A percentile compares a stretch with the other conserved stretches of the same genome.
These are phyloP conservation scores for Crypturellus tataupa DNA, from an alignment of 2,797 vertebrate species.

Conservation along the genomic window DNA sequence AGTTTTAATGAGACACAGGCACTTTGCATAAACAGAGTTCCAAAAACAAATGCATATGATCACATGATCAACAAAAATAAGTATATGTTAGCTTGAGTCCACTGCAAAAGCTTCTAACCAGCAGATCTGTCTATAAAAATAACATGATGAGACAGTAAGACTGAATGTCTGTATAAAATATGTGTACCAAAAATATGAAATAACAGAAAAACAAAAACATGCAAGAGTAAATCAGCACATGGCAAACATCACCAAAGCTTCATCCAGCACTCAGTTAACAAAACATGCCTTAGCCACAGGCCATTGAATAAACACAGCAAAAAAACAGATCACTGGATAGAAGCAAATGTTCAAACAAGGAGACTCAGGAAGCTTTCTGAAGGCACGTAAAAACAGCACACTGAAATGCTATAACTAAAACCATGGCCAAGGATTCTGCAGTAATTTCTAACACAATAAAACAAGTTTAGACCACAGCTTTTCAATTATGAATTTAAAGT, in stretches of 20 bases:
- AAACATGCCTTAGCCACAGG: slow-evolving; percentile 54
- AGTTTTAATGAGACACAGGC: not conserved
- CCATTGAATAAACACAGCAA: slow-evolving; percentile 65
- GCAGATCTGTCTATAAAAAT: not conserved
- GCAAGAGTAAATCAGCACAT: not conserved
- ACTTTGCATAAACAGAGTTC: not conserved
- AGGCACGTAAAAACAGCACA: slow-evolving; percentile 2
- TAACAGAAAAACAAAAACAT: not conserved
- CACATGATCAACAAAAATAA: not conserved
- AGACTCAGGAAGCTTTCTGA: slow-evolving; percentile 39
- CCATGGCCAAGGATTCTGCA: not conserved
- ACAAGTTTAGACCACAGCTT: not conserved
- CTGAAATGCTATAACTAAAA: slow-evolving; percentile 2
- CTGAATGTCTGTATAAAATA: not conserved
- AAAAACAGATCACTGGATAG: slow-evolving; percentile 38
- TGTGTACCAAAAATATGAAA: not conserved
- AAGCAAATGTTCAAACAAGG: slow-evolving; percentile 63
- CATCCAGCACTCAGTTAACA: slow-evolving; percentile 38
- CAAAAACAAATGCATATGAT: slow-evolving; percentile 18
- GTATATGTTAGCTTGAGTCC: not conserved
- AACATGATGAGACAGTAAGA: not conserved
- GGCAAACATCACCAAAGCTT: slow-evolving; percentile 34
- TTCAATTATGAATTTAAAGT: not conserved
- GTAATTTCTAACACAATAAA: not conserved
- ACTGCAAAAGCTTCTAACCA: not conserved